These are phyloP conservation scores for Sphinx pinastri DNA, from an alignment of 2,888 invertebrate genomes.

Conservation along the genomic window DNA sequence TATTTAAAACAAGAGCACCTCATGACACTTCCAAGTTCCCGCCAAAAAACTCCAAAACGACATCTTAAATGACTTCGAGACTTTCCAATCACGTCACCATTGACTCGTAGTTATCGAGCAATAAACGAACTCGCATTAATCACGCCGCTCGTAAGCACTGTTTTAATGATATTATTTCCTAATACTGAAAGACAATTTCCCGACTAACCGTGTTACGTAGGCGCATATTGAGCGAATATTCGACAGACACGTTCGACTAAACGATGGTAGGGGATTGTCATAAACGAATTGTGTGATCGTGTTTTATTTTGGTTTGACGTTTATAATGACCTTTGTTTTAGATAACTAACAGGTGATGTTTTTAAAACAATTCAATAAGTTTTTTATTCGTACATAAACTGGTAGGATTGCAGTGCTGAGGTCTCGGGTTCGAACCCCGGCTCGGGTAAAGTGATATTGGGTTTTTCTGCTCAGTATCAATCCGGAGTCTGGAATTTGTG, in stretches of 20 bases:
- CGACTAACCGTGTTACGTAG: constrained; percentile 48
- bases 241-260: constrained; percentile 30
- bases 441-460: no score
- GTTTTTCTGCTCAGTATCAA: no score
- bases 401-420: no score
- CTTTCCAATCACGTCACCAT: not conserved
- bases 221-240: constrained; percentile 38
- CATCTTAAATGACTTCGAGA: not conserved
- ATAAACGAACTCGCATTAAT: constrained; percentile 67
- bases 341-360: no score
- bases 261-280: constrained; percentile 12
- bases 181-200: constrained; percentile 62
- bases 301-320: not conserved
- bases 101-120: constrained; percentile 45
- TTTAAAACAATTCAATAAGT: no score
- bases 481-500: no score
- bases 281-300: constrained; percentile 5
- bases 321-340: no score
- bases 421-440: no score
- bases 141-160: constrained; percentile 53
- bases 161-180: constrained; percentile 78
- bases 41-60: not conserved
- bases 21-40: no score
- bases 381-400: no score
- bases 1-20: no score